Base-by-base conservation (phyloP, 2,888 invertebrate genomes). In the Caenorhabditis plicata region DNA sequence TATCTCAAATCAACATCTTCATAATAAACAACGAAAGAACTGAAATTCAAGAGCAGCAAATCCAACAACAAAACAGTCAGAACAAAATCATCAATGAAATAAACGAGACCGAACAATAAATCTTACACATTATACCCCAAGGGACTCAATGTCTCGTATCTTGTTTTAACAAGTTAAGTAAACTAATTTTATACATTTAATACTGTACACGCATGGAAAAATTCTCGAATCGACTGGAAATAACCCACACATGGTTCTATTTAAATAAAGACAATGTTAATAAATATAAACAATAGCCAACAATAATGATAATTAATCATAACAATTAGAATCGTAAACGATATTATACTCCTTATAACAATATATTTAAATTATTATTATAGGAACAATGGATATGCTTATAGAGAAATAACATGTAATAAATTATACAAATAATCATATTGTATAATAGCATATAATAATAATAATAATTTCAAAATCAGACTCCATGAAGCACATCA, bases 331-430 rank as follows among this genome's bases (percentile, higher is more conserved):
- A 22, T 31, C 15, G 2, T n/a, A 42, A 11, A 29, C 4, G 11
- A 29, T 31, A 19, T 31, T 22, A 31, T 42, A 42, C 42, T 32
- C 42, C 32, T 42, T 42, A 19, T 20, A 42, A 40, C 40, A 3
- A 26, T 9, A 8, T 25, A 33, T 31, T 35, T 44, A 35, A 82
- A 80, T n/a, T n/a, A n/a, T n/a, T n/a, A n/a, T n/a, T n/a, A n/a
- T n/a, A n/a, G n/a, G n/a, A n/a, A n/a, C n/a, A n/a, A 94, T 92
- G 66, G 93, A 92, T 65, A 93, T 86, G 56, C 98, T 85, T 82
- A 88, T 93, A 42, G 42, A 17, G n/a, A n/a, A n/a, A n/a, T 42
- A 20, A 42, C 29, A 31, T 42, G 29, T 38, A 5, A 9, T 38
- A 19, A n/a, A n/a, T n/a, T 13, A 4, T 25, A 39, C 22, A 39